A percentile compares a stretch with the other conserved stretches of the same genome.
Evolutionary conservation across 2,888 invertebrate species (phyloP).

Genomic region (Ommatoiulus sabulosus): DNA sequence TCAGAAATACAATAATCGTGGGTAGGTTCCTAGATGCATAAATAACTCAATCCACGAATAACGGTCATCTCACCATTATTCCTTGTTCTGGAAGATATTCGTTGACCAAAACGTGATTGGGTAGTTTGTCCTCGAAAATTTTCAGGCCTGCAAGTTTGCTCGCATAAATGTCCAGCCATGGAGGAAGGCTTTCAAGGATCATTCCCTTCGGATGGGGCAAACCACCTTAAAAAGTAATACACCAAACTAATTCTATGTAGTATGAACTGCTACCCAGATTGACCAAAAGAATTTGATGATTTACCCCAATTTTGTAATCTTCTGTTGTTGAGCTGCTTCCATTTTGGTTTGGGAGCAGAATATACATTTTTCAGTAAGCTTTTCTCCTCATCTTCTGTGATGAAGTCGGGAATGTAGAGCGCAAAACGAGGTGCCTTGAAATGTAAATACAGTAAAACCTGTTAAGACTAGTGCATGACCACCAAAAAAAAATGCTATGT

Average conservation of each 20-base stretch:
- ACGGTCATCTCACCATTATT: constrained; percentile 83
- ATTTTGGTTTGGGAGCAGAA: constrained; percentile 89
- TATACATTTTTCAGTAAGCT: constrained; percentile 80
- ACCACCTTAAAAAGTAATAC: constrained; percentile 73
- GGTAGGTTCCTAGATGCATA: too few species aligned
- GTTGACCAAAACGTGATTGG: constrained; percentile 95
- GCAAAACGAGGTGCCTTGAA: constrained; percentile 74
- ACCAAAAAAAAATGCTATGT: too few species aligned
- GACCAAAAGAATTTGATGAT: not conserved
- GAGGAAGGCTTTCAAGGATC: constrained; percentile 89
- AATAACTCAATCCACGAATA: too few species aligned
- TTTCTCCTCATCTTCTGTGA: constrained; percentile 77
- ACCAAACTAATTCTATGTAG: not conserved
- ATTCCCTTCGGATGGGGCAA: constrained; percentile 93
- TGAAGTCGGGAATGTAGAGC: constrained; percentile 89
- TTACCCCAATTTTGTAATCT: constrained; percentile 94
- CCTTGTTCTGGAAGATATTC: constrained; percentile 95
- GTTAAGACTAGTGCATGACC: too few species aligned
- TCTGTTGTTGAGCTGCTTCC: constrained; percentile 92
- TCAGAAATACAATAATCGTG: too few species aligned
- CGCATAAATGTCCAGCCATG: constrained; percentile 81
- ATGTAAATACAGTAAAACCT: constrained; percentile 46
- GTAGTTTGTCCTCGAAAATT: constrained; percentile 78
- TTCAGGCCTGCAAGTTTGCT: constrained; percentile 77
- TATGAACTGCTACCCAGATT: not conserved